phyloP scores from a whole-genome alignment of 2,113 vertebrate genomes.

The Phaethon lepturus region DNA sequence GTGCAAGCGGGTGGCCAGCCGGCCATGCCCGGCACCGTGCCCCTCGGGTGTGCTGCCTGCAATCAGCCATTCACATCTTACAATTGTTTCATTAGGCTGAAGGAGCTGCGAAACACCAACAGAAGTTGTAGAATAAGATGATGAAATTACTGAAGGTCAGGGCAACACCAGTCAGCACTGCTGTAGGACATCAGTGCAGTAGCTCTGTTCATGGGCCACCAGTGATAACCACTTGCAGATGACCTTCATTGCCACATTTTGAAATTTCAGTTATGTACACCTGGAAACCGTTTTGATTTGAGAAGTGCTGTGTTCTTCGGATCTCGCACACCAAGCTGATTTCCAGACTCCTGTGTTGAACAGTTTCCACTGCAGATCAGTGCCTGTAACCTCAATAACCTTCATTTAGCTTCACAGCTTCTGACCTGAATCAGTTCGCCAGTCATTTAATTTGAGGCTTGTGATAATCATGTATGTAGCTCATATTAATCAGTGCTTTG shows the following conservation, averaged over 20 bases:
- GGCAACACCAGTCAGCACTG: neutral
- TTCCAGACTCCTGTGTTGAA: neutral
- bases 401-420: conserved; percentile 3
- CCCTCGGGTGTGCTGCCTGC: accelerated
- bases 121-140: neutral
- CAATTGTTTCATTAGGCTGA: neutral
- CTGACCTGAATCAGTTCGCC: neutral
- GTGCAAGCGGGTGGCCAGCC: too few relatives aligned
- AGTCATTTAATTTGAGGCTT: conserved; percentile 32
- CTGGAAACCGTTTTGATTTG: neutral
- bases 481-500: conserved; percentile 50
- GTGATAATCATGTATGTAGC: conserved; percentile 34
- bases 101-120: neutral
- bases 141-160: neutral
- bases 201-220: neutral
- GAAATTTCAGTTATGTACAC: neutral
- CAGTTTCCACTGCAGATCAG: neutral
- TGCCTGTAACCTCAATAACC: accelerated
- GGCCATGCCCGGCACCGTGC: neutral
- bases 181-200: neutral
- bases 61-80: neutral
- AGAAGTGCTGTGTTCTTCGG: neutral
- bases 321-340: neutral
- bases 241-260: neutral
- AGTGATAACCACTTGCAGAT: neutral